A percentile compares a stretch with the other conserved stretches of the same genome.
These are phyloP conservation scores for Halichoeres trimaculatus DNA, from an alignment of 2,113 vertebrate genomes.

Conservation along the genomic window DNA sequence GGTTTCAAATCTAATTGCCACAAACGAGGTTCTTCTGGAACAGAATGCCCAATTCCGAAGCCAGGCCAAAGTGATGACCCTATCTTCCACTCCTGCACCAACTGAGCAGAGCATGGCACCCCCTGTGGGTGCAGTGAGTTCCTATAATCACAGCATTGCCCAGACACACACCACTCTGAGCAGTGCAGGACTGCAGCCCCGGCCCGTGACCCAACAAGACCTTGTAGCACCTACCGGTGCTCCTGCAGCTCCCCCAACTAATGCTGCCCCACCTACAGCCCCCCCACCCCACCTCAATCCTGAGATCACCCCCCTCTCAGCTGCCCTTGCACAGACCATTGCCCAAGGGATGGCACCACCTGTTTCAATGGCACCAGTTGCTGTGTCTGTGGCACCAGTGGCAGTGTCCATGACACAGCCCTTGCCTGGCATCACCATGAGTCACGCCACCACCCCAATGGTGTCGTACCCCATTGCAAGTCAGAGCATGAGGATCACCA, in stretches of 20 bases:
- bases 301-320: conserved; percentile 93
- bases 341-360: conserved; percentile 95
- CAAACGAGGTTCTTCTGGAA: conserved; percentile 96
- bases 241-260: conserved; percentile 85
- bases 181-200: conserved; percentile 94
- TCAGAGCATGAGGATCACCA: conserved; percentile 98
- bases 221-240: conserved; percentile 89
- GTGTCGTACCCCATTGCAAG: conserved; percentile 96
- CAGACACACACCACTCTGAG: conserved; percentile 98
- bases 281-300: conserved; percentile 89
- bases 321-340: conserved; percentile 94
- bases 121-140: conserved; percentile 91
- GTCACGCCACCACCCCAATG: conserved; percentile 96
- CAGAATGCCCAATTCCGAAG: conserved; percentile 97
- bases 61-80: conserved; percentile 95
- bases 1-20: conserved; percentile 94
- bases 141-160: conserved; percentile 97
- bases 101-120: conserved; percentile 92
- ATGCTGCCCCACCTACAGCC: conserved; percentile 87
- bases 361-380: conserved; percentile 95
- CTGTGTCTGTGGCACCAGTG: conserved; percentile 94
- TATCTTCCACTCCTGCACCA: conserved; percentile 90
- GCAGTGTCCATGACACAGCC: conserved; percentile 96
- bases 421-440: conserved; percentile 94
- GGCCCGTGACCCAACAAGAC: conserved; percentile 93